A percentile compares a stretch with the other conserved stretches of the same genome.
Evolutionary conservation across 2,113 vertebrate genomes (phyloP).

Genomic region (Gallinago paraguaiae): DNA sequence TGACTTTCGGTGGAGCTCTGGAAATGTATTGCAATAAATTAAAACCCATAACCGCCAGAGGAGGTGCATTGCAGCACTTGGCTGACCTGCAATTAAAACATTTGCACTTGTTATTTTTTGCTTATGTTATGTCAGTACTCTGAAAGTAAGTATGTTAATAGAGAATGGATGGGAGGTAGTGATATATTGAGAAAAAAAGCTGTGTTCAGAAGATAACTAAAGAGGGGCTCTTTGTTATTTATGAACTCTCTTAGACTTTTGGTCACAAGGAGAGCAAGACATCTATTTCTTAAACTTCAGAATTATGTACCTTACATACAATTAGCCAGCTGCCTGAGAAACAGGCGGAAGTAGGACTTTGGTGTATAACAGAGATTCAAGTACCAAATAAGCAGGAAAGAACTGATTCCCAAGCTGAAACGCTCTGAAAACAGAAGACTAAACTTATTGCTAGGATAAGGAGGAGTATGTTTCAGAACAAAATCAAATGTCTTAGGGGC

Average conservation of each 20-base stretch:
- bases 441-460: background rate
- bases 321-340: background rate
- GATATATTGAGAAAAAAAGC: background rate
- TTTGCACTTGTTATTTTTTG: background rate
- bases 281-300: background rate
- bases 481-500: background rate
- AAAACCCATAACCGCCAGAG: background rate
- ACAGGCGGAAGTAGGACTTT: background rate
- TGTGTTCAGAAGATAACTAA: background rate
- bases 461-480: background rate
- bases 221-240: background rate
- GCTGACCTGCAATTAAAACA: background rate
- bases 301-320: background rate
- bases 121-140: background rate
- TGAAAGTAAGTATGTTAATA: background rate
- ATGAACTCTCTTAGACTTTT: background rate
- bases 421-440: background rate
- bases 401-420: background rate
- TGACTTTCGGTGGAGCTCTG: background rate
- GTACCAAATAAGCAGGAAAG: background rate
- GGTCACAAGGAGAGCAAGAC: background rate
- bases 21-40: background rate
- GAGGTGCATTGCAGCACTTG: background rate
- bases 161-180: background rate
- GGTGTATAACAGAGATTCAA: background rate